Base-by-base conservation (phyloP, 2,888 invertebrate genomes). In the Hirtodrosophila confusa region DNA sequence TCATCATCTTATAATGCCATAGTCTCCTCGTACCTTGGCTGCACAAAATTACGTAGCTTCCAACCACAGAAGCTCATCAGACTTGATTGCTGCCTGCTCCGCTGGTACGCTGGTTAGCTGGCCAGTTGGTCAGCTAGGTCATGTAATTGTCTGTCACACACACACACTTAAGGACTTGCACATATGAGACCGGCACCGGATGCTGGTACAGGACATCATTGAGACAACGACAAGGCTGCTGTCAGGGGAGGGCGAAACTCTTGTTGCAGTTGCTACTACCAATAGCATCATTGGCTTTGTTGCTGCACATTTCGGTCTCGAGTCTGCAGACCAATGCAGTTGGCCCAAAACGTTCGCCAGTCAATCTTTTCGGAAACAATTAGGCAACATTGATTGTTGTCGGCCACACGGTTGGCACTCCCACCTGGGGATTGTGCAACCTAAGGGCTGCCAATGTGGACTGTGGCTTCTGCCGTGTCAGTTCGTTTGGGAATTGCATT, bases 1-100 rank as follows among this genome's bases (percentile, higher is more conserved):
- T 83, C 82, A 86, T 83, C 86, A 80, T 80, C 75, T 35, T 57
- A 75, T 83, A 80, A 83, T 79, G 78, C 64, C 80, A 69, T 73
- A 74, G 27, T 5, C 27, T 27, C 4, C 65, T 72, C 35, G 44
- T 55, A 49, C 55, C 55, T 58, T 58, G 68, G 45, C 63, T 57
- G 57, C 44, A 74, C 61, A 69, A 76, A 76, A 78, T 78, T 67
- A 66, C 75, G 60, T 51, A 62, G 62, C 71, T 55, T 33, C 48
- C 48, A 63, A 48, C 73, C 77, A 60, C 73, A 75, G 62, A 39
- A 53, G 69, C 58, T 57, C 47, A 39, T 39, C 53, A 51, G 71
- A 39, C 58, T 39, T 67, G 76, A 70, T 82, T 77, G 69, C 62
- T 45, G 63, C 43, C 60, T 51, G 58, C 37, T 45, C 4, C 41